phyloP scores from a whole-genome alignment of 1,140 invertebrate species.

The Heliothis virescens region DNA sequence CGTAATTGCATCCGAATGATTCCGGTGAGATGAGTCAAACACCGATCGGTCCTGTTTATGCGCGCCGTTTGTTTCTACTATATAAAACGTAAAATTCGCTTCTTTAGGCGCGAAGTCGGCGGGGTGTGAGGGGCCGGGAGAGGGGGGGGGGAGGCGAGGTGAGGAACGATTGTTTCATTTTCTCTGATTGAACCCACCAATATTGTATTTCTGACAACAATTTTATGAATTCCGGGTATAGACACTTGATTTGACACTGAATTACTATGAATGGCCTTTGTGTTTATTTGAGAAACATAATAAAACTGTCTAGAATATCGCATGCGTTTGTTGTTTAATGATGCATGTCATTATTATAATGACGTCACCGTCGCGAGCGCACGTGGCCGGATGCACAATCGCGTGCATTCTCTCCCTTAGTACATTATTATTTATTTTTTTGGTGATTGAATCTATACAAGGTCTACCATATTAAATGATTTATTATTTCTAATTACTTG shows the following conservation, averaged over 20 bases:
- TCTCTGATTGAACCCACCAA: conserved; percentile 62
- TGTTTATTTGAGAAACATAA: too few relatives aligned
- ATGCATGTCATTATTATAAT: not conserved
- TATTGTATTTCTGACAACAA: conserved; percentile 64
- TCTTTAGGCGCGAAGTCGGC: not conserved
- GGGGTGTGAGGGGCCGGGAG: conserved; percentile 33
- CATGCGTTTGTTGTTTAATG: not conserved
- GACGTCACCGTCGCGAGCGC: not conserved
- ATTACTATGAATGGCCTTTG: not conserved
- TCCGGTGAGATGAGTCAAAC: conserved; percentile 28
- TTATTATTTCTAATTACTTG: too few relatives aligned
- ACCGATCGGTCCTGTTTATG: conserved; percentile 15
- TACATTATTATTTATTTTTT: not conserved
- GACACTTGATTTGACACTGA: conserved; percentile 16
- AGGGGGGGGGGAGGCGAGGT: conserved; percentile 18
- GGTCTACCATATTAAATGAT: too few relatives aligned
- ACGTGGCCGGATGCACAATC: conserved; percentile 10
- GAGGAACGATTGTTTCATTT: conserved; percentile 59
- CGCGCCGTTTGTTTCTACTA: conserved; percentile 24
- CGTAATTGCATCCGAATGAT: conserved; percentile 42
- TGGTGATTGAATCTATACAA: not conserved
- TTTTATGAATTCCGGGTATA: conserved; percentile 47
- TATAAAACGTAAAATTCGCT: conserved; percentile 39
- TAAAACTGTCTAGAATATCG: too few relatives aligned
- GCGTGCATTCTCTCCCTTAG: not conserved